Base-by-base conservation (phyloP, 2,888 invertebrate species). In the Aleiodes leptofemur region DNA sequence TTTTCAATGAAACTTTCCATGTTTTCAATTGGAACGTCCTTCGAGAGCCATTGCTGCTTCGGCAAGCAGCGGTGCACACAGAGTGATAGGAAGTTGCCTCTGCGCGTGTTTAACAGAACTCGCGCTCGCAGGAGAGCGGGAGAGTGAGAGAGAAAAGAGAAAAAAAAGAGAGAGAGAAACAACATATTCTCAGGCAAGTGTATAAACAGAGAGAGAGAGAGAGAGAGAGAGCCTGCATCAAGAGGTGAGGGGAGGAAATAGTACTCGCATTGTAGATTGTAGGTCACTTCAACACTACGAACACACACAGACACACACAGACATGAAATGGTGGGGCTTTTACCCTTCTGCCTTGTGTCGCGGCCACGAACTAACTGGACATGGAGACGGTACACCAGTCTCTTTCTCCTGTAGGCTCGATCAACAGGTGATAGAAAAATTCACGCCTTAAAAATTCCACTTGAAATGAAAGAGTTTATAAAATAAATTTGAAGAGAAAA, bases 281-380 rank as follows among this genome's bases (percentile, higher is more conserved):
- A 87, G 88, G 88, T 88, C 88, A 86, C 73, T 76, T 43, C 84
- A 80, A 80, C 81, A 78, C 80, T 79, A 72, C 53, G 56, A 38
- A 53, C 23, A 16, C 11, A 64, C 38, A 23, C 11, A 64, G 23
- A 23, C 48, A 9, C 23, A 55, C 43, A 43, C 43, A 43, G 11
- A 8, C 11, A 43, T 9, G 11, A 9, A 43, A 43, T 81, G 84
- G 82, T 78, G 84, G 84, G 83, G 84, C 78, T 81, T 69, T 66
- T 83, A 84, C 84, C 84, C 86, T 86, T 86, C 85, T 86, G 85
- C 83, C 79, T 79, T 74, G 55, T 70, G 70, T 83, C 82, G 84
- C 83, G 84, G 85, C 84, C 83, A 82, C 85, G 82, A 87, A 84
- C 86, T 87, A 88, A 87, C 88, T 87, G 88, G 88, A 87, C 88